Evolutionary conservation across 2,888 invertebrate genomes (phyloP).

Genomic region (Caenorhabditis parvicauda): DNA sequence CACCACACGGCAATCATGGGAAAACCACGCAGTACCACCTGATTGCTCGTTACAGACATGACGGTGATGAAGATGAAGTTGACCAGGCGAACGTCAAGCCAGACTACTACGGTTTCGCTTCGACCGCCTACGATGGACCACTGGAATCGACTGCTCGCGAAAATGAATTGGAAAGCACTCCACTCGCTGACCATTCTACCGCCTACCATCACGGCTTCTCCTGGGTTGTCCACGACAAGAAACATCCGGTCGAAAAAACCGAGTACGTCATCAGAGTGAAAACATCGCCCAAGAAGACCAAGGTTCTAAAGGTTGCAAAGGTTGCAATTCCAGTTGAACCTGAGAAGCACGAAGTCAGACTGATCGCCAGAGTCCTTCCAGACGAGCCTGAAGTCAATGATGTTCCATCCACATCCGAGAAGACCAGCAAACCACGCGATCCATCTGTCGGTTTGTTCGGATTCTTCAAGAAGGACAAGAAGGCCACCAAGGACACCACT

Average conservation of each 20-base stretch:
- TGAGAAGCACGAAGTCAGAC: slow-evolving; percentile 9
- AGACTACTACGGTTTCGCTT: slow-evolving; percentile 3
- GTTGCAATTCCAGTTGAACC: slow-evolving; percentile 10
- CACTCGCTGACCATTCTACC: slow-evolving; percentile 9
- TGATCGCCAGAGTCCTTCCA: slow-evolving; percentile 15
- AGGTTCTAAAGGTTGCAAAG: slow-evolving; percentile 14
- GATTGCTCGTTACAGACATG: slow-evolving; percentile 4
- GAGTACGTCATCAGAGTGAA: not conserved
- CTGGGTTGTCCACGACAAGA: slow-evolving; percentile 5
- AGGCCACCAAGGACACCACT: not conserved
- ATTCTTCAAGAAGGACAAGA: no score
- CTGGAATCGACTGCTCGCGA: slow-evolving; percentile 7
- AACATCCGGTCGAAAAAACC: slow-evolving; percentile 2
- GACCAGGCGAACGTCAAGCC: no score
- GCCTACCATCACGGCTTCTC: slow-evolving; percentile 30
- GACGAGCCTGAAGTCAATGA: slow-evolving; percentile 3
- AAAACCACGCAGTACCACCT: no score
- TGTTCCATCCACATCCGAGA: not conserved
- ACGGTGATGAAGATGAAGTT: slow-evolving; percentile 14
- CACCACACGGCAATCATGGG: no score
- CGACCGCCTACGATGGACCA: slow-evolving; percentile 7
- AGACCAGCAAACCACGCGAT: no score
- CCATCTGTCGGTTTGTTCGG: no score
- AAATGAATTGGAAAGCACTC: slow-evolving; percentile 10
- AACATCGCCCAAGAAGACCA: slow-evolving; percentile 6